Evolutionary conservation across 2,888 invertebrate species (phyloP).

Genomic region (Dascillus cervinus): DNA sequence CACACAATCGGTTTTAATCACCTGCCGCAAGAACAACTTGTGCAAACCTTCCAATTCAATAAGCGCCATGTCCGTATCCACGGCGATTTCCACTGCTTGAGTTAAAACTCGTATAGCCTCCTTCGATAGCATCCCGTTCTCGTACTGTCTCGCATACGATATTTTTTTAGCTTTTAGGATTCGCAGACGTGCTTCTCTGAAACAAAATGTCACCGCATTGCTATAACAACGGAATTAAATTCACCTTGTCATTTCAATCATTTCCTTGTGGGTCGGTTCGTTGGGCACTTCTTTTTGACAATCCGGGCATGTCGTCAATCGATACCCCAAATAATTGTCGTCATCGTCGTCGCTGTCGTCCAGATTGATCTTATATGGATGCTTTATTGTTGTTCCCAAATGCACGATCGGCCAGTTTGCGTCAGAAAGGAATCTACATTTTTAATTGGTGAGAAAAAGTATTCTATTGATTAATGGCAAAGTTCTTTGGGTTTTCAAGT

Average conservation of each 20-base stretch:
- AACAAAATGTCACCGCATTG: slow-evolving; percentile 1
- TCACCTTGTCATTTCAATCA: slow-evolving; percentile 30
- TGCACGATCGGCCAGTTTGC: slow-evolving; percentile 55
- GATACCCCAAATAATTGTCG: slow-evolving; percentile 41
- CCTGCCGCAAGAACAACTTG: slow-evolving; percentile 14
- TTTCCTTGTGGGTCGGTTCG: slow-evolving; percentile 52
- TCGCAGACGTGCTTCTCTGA: slow-evolving; percentile 50
- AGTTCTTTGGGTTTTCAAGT: no score
- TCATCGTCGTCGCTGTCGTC: slow-evolving; percentile 46
- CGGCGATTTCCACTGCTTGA: slow-evolving; percentile 47
- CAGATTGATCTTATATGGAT: slow-evolving; percentile 48
- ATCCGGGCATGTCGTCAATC: slow-evolving; percentile 49
- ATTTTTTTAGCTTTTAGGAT: slow-evolving; percentile 56
- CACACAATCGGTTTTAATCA: slow-evolving; percentile 2
- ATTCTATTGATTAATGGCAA: no score
- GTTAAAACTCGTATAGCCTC: slow-evolving; percentile 50
- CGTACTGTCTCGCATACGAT: slow-evolving; percentile 57
- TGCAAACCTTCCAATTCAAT: slow-evolving; percentile 43
- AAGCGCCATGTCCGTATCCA: slow-evolving; percentile 43
- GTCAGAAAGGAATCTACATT: slow-evolving; percentile 47
- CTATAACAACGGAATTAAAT: slow-evolving; percentile 2
- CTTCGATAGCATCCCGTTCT: slow-evolving; percentile 54
- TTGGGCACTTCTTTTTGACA: slow-evolving; percentile 50
- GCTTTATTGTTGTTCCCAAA: slow-evolving; percentile 47
- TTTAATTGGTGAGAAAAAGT: no score